Conservation (phyloP, 1,140 invertebrate species). For the Danaus plexippus region DNA sequence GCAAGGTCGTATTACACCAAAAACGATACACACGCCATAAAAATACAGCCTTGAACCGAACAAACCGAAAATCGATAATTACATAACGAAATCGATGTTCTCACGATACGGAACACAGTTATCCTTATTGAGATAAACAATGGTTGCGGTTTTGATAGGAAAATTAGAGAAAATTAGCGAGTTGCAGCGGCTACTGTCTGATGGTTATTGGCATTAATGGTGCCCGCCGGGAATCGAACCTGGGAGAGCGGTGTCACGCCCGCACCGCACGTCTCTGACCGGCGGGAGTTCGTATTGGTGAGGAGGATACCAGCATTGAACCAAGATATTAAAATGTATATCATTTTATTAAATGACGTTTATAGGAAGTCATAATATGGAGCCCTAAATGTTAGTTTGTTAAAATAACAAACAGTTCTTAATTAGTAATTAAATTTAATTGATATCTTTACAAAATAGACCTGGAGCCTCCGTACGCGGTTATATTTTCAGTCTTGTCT, state of each 20-base stretch:
- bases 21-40: conserved; percentile 23
- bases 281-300: conserved; percentile 41
- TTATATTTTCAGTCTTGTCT: no score
- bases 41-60: conserved; percentile 35
- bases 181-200: conserved; percentile 53
- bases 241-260: conserved; percentile 49
- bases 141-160: conserved; percentile 63
- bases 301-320: conserved; percentile 17
- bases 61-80: conserved; percentile 46
- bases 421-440: no score
- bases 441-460: no score
- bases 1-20: conserved; percentile 40
- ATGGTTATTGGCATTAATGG: conserved; percentile 65
- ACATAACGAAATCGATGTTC: conserved; percentile 49
- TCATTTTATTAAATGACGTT: no score
- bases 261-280: conserved; percentile 40
- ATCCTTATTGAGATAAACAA: conserved; percentile 47
- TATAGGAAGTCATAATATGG: no score
- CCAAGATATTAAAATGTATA: no score
- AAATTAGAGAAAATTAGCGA: conserved; percentile 69
- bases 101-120: conserved; percentile 53
- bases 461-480: no score
- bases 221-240: conserved; percentile 54
- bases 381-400: no score
- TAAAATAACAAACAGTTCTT: no score